Conservation (phyloP, 2,888 invertebrate species). For the Lithosia quadra region DNA sequence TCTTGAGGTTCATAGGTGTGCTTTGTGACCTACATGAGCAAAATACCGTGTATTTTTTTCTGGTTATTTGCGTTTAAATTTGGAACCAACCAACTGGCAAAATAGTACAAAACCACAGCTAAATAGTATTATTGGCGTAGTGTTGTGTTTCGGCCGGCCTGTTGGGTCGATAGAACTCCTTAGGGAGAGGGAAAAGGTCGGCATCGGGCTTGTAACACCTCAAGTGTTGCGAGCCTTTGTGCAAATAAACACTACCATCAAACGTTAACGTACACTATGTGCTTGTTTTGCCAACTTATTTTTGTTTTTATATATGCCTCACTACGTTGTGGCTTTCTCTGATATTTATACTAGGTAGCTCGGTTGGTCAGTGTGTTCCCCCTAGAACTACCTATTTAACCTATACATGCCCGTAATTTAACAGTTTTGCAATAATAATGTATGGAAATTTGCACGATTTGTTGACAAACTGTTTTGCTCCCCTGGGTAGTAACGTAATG, state of each 20-base stretch:
- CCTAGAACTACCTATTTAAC: too few species aligned
- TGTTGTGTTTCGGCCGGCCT: not conserved
- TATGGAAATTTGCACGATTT: too few species aligned
- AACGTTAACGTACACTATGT: not conserved
- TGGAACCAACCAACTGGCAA: not conserved
- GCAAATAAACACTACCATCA: slow-evolving; percentile 1
- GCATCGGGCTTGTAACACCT: slow-evolving; percentile 3
- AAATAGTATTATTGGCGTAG: not conserved
- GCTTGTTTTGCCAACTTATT: not conserved
- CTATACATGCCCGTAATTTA: too few species aligned
- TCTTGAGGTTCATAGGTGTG: too few species aligned
- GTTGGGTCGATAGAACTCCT: slow-evolving; percentile 2
- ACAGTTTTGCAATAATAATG: too few species aligned
- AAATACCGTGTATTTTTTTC: not conserved
- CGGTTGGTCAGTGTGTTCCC: too few species aligned
- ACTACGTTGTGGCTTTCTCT: too few species aligned
- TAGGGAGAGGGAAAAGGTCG: slow-evolving; percentile 2
- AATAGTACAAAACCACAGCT: not conserved
- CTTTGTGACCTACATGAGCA: too few species aligned
- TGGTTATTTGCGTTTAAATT: not conserved
- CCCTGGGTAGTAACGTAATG: too few species aligned
- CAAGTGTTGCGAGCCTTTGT: slow-evolving; percentile 1
- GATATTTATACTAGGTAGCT: too few species aligned
- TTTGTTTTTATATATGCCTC: not conserved
- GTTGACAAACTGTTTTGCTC: too few species aligned